Percentiles rank a stretch among this genome's conserved stretches.
Conservation (phyloP, 2,797 vertebrate genomes). For the Propithecus deckenii region DNA sequence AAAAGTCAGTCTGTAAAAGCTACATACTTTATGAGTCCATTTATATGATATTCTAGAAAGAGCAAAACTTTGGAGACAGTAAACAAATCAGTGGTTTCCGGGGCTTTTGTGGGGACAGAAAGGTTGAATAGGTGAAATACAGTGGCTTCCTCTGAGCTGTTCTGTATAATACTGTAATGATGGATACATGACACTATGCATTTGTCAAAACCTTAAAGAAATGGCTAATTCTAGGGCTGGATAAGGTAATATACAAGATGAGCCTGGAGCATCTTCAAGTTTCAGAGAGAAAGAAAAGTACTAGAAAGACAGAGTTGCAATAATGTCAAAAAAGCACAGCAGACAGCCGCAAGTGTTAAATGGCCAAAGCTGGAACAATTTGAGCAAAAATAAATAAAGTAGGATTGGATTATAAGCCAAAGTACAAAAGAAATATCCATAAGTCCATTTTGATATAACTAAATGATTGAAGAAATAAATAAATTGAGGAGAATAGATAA, state of each 20-base stretch:
- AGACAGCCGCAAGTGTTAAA: not conserved
- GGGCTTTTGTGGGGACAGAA: too few species aligned
- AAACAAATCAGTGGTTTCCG: not conserved
- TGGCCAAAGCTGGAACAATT: not conserved
- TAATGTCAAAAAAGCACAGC: not conserved
- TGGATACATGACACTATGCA: not conserved
- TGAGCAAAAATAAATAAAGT: not conserved
- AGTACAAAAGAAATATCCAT: not conserved
- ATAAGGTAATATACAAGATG: not conserved
- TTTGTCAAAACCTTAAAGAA: not conserved
- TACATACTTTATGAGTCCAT: too few species aligned
- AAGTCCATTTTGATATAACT: not conserved
- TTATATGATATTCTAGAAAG: not conserved
- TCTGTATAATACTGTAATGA: not conserved
- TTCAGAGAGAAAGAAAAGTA: not conserved
- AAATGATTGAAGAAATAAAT: not conserved
- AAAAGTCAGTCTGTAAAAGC: not conserved
- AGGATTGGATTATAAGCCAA: not conserved
- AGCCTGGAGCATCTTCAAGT: not conserved
- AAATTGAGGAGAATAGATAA: not conserved
- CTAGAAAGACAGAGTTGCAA: not conserved
- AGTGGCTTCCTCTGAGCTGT: rapidly evolving
- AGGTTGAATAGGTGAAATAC: not conserved
- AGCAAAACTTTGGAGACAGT: not conserved
- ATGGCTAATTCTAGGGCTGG: not conserved